phyloP scores from a whole-genome alignment of 2,797 vertebrate genomes.

The Mionectes olivaceus region DNA sequence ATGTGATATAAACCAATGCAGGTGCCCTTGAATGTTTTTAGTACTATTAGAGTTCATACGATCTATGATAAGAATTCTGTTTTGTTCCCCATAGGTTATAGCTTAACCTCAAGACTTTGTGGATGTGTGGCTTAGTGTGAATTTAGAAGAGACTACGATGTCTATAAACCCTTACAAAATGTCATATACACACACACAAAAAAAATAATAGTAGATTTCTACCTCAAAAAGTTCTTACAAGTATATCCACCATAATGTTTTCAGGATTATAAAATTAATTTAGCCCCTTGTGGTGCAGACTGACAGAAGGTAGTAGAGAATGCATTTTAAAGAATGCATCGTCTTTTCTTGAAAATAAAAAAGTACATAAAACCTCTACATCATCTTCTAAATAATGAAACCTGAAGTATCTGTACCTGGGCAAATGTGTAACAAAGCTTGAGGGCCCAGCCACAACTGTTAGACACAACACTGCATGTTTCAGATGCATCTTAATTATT shows the following conservation, averaged over 20 bases:
- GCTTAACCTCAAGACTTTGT: neutral
- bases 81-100: neutral
- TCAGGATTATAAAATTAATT: constrained; percentile 7
- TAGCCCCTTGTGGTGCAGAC: neutral
- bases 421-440: neutral
- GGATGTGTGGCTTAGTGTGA: neutral
- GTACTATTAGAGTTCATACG: neutral
- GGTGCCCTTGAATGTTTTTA: neutral
- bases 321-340: neutral
- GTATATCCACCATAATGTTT: neutral
- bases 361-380: neutral
- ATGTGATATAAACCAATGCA: neutral
- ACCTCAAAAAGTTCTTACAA: neutral
- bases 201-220: neutral
- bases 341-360: neutral
- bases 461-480: neutral
- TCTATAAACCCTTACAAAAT: constrained; percentile 17
- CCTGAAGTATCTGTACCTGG: neutral
- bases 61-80: neutral
- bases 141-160: neutral
- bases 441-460: neutral
- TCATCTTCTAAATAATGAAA: neutral
- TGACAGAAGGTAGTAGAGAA: neutral
- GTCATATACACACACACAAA: neutral
- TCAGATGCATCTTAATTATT: neutral